Conservation (phyloP, 2,113 vertebrate species). For the Chloropsis hardwickii region DNA sequence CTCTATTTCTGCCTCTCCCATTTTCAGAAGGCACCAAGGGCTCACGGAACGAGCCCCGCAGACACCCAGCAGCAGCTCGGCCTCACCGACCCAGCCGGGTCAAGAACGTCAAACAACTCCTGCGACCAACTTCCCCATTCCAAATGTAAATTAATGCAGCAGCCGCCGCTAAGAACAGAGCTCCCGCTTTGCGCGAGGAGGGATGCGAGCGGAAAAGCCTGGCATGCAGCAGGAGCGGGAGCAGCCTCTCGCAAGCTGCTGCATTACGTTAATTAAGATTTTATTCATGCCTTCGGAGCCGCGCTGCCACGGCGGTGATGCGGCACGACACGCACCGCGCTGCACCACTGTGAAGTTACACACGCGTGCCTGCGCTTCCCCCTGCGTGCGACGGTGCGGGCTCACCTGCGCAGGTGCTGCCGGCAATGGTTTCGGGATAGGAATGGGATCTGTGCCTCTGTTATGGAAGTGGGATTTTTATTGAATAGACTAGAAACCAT, state of each 20-base stretch:
- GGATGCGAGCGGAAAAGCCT: neutral
- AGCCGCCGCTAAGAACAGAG: neutral
- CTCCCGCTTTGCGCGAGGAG: neutral
- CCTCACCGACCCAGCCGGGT: neutral
- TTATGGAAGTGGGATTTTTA: rapidly evolving
- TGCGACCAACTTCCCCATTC: neutral
- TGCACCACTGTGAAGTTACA: neutral
- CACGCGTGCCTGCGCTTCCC: neutral
- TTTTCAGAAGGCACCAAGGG: neutral
- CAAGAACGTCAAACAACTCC: neutral
- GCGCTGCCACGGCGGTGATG: neutral
- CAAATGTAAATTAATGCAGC: slow-evolving; percentile 63
- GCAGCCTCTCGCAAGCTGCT: neutral
- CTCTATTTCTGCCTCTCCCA: neutral
- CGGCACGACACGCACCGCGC: neutral
- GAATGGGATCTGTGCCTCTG: rapidly evolving
- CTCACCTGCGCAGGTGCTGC: neutral
- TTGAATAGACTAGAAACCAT: neutral
- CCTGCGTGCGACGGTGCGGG: neutral
- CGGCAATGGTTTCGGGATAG: rapidly evolving
- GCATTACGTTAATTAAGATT: slow-evolving; percentile 4
- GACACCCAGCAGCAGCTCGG: neutral
- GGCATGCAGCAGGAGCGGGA: neutral
- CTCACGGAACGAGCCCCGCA: neutral
- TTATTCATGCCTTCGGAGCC: neutral